phyloP scores from a whole-genome alignment of 2,888 invertebrate genomes.

The Sericinus montela region DNA sequence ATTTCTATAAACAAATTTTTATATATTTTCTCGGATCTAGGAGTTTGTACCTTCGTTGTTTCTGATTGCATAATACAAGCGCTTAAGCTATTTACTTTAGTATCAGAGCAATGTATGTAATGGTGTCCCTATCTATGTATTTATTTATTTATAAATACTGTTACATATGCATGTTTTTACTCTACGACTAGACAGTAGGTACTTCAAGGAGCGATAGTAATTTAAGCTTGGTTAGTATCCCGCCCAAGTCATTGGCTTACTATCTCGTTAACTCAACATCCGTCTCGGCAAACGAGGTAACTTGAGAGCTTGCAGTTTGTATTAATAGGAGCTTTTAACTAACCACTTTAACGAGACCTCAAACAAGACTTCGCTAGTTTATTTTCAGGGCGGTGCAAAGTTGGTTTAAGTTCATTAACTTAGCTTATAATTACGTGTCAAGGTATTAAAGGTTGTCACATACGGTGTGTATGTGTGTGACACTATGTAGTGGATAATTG shows the following conservation, averaged over 20 bases:
- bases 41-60: too few species aligned
- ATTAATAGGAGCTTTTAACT: conserved; percentile 33
- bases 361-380: not conserved
- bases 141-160: too few species aligned
- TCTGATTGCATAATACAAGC: too few species aligned
- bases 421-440: conserved; percentile 37
- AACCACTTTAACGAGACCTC: conserved; percentile 15
- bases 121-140: too few species aligned
- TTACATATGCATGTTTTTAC: too few species aligned
- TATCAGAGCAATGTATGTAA: too few species aligned
- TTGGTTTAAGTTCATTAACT: conserved; percentile 34
- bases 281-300: conserved; percentile 30
- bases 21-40: too few species aligned
- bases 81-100: too few species aligned
- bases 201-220: conserved; percentile 20
- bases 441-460: conserved; percentile 3
- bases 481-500: too few species aligned
- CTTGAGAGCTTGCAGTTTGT: conserved; percentile 33
- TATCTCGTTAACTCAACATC: conserved; percentile 31
- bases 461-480: too few species aligned
- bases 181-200: too few species aligned
- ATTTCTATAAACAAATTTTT: too few species aligned
- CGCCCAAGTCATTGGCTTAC: conserved; percentile 30
- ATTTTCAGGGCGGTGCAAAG: conserved; percentile 3
- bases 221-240: conserved; percentile 21